Evolutionary conservation across 2,113 vertebrate species (phyloP), one percentile per base, ranked within the genome.

Genomic region (Cololabis saira): DNA sequence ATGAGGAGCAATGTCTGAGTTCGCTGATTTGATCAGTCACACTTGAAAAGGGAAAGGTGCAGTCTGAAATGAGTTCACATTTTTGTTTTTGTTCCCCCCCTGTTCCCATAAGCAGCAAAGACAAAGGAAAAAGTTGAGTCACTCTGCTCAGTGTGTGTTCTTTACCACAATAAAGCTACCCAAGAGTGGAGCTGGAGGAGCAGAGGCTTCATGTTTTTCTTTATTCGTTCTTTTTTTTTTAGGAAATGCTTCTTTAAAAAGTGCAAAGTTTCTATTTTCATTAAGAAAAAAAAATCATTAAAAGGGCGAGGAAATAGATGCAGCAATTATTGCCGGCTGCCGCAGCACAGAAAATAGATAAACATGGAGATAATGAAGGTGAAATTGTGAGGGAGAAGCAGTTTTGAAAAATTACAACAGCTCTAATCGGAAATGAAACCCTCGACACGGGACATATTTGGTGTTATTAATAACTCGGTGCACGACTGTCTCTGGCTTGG

Each of bases 31-130:
- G 44, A 85, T 80, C 80, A 80, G 82, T 82, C 82, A 81, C 54
- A 58, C 59, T 21, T 63, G 70, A 76, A 85, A 86, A 85, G 83
- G 74, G 78, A 81, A 76, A 87, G 75, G 72, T 30, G 2, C 0
- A 14, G 63, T 70, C 56, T 85, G 77, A 88, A 75, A 85, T 87
- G 86, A 87, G 62, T 85, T n/a, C n/a, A n/a, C n/a, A n/a, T n/a
- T n/a, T n/a, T 65, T 49, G 57, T 69, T 67, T 5, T 0, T 67
- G 43, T 65, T 67, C 43, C 83, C 74, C 74, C 63, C 42, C 41
- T 83, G 74, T 79, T 75, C 73, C 71, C 79, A 79, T 58, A 61
- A 70, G 66, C 55, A 41, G 57, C 21, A 9, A 55, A 59, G 64
- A 22, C 15, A 24, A 67, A 81, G 81, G 85, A 74, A 84, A 79